These are phyloP conservation scores for Drymonia ruficornis DNA, from an alignment of 2,888 invertebrate species.

Conservation along the genomic window DNA sequence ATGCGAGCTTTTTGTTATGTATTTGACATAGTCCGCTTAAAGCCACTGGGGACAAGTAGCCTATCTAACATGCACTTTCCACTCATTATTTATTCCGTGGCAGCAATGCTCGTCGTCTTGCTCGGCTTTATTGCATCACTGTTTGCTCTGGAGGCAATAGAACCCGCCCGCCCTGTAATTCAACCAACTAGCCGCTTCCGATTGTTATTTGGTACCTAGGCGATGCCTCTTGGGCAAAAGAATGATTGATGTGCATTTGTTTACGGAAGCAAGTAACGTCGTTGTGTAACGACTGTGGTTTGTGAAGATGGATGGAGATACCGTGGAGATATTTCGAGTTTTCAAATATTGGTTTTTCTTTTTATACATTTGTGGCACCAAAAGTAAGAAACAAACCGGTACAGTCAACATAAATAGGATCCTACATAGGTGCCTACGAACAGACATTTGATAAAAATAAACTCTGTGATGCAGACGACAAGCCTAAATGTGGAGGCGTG, in stretches of 20 bases:
- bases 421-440: no score
- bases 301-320: not conserved
- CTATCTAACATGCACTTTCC: not conserved
- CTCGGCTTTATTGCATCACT: conserved; percentile 77
- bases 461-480: no score
- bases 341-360: no score
- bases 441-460: no score
- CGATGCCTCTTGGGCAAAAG: conserved; percentile 38
- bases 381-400: no score
- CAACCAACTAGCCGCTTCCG: conserved; percentile 63
- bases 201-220: conserved; percentile 74
- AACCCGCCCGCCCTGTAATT: conserved; percentile 58
- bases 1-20: no score
- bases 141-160: conserved; percentile 74
- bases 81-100: conserved; percentile 21
- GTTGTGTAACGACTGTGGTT: conserved; percentile 9
- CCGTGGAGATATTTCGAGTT: not conserved
- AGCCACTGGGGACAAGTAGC: no score
- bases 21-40: no score
- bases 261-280: conserved; percentile 23
- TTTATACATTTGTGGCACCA: no score
- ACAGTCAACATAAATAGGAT: no score
- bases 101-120: conserved; percentile 63
- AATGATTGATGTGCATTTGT: conserved; percentile 46
- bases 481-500: no score